Base-by-base conservation (phyloP, 2,113 vertebrate species). In the Esox niger region DNA sequence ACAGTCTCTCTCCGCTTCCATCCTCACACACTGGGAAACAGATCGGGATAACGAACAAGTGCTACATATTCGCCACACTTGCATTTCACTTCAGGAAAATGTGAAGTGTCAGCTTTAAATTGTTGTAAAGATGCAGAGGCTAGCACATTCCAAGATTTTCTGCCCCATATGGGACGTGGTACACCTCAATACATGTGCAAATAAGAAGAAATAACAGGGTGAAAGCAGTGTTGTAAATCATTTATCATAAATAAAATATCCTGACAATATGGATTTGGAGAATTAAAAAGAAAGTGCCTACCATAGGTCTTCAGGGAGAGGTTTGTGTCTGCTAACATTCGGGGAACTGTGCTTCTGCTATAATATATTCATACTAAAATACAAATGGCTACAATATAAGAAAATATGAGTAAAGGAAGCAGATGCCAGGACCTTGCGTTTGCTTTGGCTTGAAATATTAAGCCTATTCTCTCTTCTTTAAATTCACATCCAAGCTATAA, bases 61-160 rank as follows among this genome's bases (percentile, higher is more conserved):
- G 13, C 38, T 83, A 76, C 82, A 87, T 79, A 84, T 88, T 86
- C 81, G 86, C 88, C 84, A 83, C 84, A 81, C 75, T 77, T 82
- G 79, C 84, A 82, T 83, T 74, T 87, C 76, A 82, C 84, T 74
- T 87, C 76, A 82, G 79, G 68, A 82, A 87, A 86, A 86, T 84
- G 77, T 84, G 86, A 87, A 81, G 75, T 76, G 85, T 91, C 87
- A 91, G 88, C 85, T 82, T 86, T 86, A 78, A 82, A 87, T 77
- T 67, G 66, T 75, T 64, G 49, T 23, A 71, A 79, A 78, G 84
- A 70, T 77, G 86, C 79, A 73, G 70, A 84, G 78, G 65, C 82
- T 74, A 84, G 86, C 86, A 88, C 88, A 89, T 91, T 91, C 89
- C 88, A 87, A 58, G 64, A 56, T 80, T 73, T n/a, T 6, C 69